A percentile compares a stretch with the other conserved stretches of the same genome.
Conservation (phyloP, 2,113 vertebrate species). For the Puntigrus tetrazona region DNA sequence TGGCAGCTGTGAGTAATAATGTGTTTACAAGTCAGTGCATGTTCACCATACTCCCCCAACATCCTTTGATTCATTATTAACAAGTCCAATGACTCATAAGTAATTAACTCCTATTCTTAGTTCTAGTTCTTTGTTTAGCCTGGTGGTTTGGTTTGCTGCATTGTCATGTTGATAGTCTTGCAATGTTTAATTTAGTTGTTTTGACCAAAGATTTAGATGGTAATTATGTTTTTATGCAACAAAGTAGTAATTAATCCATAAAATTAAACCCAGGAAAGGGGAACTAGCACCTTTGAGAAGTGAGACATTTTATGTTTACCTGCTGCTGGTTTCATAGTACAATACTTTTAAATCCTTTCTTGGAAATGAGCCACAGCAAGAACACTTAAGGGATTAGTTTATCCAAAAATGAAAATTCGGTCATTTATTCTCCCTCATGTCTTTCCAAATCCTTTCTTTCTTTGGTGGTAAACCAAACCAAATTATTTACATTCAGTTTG, state of each 20-base stretch:
- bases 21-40: constrained; percentile 25
- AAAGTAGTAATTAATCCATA: not conserved
- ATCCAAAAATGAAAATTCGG: not conserved
- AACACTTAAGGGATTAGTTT: constrained; percentile 7
- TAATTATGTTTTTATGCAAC: constrained; percentile 3
- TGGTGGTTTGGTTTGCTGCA: not conserved
- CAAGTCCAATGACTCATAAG: not conserved
- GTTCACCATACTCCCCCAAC: not conserved
- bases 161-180: not conserved
- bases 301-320: constrained; percentile 4
- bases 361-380: not conserved
- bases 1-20: constrained; percentile 4
- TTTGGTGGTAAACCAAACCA: not conserved
- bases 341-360: constrained; percentile 8
- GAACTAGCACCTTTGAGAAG: not conserved
- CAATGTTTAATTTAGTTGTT: constrained; percentile 3
- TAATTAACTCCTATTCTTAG: constrained; percentile 2
- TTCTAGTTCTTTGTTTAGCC: not conserved
- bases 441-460: not conserved
- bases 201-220: not conserved
- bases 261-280: not conserved
- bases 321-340: constrained; percentile 19
- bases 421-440: not conserved
- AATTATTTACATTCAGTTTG: not conserved
- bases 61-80: constrained; percentile 4